Base-by-base conservation (phyloP, 2,113 vertebrate species). In the Dipodomys stephensi region DNA sequence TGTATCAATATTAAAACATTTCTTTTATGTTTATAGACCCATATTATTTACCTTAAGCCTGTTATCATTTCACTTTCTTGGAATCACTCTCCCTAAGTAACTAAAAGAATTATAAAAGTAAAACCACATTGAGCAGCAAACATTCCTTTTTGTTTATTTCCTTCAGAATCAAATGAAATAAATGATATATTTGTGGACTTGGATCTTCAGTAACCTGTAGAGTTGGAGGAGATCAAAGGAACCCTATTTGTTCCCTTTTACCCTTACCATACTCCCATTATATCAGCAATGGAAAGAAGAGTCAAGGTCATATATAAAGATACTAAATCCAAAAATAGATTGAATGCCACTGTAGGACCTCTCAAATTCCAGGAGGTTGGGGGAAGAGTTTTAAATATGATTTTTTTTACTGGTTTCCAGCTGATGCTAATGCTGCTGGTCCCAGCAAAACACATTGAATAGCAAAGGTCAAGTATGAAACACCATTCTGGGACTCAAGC, bases 11-110 rank as follows among this genome's bases (percentile, higher is more conserved):
- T 62, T 82, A 8, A 85, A 94, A 62, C 12, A 83, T 39, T 62
- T 57, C 8, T n/a, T 83, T 64, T 87, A 65, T 25, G 32, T 49
- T 90, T 94, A 20, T 28, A 89, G 49, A 35, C 6, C 28, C 81
- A 19, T 32, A 28, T 86, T 86, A 64, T 71, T 90, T 77, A 72
- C 74, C 83, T 92, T 64, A 44, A 82, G 78, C 10, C 13, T 84
- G 1, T 62, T 71, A 67, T 67, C 81, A 67, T 64, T 94, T 90
- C 62, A 53, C 11, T 46, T 39, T 39, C 27, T 18, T 28, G 18
- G 12, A 53, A 3, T 65, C 57, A 46, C 71, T 76, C 11, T 79
- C 76, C 30, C 15, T 60, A 90, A 87, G 62, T 30, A 93, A 44
- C 5, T 32, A 1, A 74, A 82, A 67, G 13, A 9, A 3, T 60